Percentiles rank a stretch among this genome's conserved stretches.
Evolutionary conservation across 1,140 invertebrate genomes (phyloP).

Genomic region (Wiebesia pumilae): DNA sequence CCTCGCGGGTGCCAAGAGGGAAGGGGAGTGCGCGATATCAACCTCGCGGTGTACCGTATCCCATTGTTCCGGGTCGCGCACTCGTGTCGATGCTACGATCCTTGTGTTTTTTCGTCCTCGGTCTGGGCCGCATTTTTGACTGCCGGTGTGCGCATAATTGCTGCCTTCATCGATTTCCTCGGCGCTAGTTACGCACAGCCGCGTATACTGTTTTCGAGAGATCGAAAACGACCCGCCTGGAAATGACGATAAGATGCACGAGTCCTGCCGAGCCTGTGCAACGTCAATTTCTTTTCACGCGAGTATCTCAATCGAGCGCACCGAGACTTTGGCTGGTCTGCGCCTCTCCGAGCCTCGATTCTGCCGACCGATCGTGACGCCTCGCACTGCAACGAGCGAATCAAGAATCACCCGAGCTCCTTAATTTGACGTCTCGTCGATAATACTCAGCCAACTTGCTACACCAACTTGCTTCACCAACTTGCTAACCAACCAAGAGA

Average conservation of each 20-base stretch:
- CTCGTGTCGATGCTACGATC: too few relatives aligned
- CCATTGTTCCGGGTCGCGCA: background rate
- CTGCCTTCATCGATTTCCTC: background rate
- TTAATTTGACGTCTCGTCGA: background rate
- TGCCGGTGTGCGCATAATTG: background rate
- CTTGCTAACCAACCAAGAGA: background rate
- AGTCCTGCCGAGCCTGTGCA: background rate
- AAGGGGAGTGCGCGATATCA: background rate
- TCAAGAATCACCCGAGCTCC: background rate
- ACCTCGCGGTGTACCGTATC: background rate
- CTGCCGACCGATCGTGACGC: background rate
- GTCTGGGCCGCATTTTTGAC: background rate
- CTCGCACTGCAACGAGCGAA: background rate
- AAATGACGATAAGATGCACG: conserved; percentile 1
- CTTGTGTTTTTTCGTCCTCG: too few relatives aligned
- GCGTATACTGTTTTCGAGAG: background rate
- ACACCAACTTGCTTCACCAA: background rate
- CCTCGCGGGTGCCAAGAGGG: background rate
- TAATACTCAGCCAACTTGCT: background rate
- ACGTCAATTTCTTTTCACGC: background rate
- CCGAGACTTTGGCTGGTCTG: background rate
- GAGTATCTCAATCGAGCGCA: background rate
- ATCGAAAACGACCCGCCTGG: background rate
- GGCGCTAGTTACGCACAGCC: background rate
- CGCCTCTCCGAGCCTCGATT: background rate